A percentile compares a stretch with the other conserved stretches of the same genome.
Evolutionary conservation across 2,888 invertebrate species (phyloP).

Genomic region (Ferrisia virgata): DNA sequence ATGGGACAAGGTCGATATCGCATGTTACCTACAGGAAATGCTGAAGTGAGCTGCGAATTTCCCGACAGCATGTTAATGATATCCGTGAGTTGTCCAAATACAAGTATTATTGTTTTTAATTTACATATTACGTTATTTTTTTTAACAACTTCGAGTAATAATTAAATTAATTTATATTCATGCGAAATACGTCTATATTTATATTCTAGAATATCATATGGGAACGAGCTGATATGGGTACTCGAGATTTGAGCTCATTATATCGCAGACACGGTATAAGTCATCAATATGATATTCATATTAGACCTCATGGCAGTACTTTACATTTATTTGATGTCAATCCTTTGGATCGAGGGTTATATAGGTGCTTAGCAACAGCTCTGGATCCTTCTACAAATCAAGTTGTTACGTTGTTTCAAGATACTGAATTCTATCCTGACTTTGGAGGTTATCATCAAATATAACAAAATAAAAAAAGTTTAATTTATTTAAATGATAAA

Average conservation of each 20-base stretch:
- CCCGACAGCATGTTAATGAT: conserved; percentile 49
- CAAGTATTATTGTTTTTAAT: background rate
- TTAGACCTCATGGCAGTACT: conserved; percentile 49
- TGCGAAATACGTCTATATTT: background rate
- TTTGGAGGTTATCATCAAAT: conserved; percentile 31
- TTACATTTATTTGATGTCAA: conserved; percentile 49
- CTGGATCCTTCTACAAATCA: conserved; percentile 48
- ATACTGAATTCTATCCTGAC: conserved; percentile 50
- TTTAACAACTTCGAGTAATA: background rate
- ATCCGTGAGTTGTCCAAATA: conserved; percentile 49
- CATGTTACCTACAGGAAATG: conserved; percentile 49
- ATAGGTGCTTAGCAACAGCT: conserved; percentile 51
- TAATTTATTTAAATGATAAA: background rate
- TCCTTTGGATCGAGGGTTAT: conserved; percentile 50
- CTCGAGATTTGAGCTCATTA: conserved; percentile 49
- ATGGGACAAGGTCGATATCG: conserved; percentile 50
- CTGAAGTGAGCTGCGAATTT: conserved; percentile 51
- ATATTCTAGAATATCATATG: conserved; percentile 51
- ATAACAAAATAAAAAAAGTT: background rate
- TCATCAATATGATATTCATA: conserved; percentile 50
- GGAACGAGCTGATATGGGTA: conserved; percentile 51
- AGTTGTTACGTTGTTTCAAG: conserved; percentile 50
- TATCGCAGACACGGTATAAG: conserved; percentile 50
- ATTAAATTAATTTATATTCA: background rate
- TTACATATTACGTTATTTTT: background rate